Percentiles rank a stretch among this genome's conserved stretches.
phyloP scores from a whole-genome alignment of 2,797 vertebrate genomes.

The Octomys mimax region DNA sequence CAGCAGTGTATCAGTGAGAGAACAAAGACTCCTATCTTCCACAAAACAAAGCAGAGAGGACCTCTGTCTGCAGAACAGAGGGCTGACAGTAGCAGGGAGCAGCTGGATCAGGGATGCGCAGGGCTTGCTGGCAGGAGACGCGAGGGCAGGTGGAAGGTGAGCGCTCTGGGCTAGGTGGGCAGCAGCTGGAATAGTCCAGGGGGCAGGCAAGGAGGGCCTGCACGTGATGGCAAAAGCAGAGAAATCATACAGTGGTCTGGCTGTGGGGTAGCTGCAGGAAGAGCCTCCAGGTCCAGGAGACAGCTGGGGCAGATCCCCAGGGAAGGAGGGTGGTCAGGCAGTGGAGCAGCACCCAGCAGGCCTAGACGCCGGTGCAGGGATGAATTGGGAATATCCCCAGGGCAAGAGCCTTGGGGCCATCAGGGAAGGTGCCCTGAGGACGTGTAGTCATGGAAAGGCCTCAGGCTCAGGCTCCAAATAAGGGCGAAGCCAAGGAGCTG shows the following conservation, averaged over 20 bases:
- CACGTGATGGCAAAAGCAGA: neutral
- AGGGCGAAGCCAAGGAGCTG: accelerated
- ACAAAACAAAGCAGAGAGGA: neutral
- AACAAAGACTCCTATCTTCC: neutral
- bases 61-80: neutral
- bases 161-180: accelerated
- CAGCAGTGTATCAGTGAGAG: neutral
- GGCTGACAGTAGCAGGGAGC: accelerated
- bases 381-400: neutral
- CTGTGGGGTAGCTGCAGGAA: neutral
- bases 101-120: neutral
- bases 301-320: accelerated
- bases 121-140: neutral
- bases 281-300: neutral
- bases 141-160: neutral
- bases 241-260: neutral
- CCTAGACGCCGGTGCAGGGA: accelerated
- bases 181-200: neutral
- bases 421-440: neutral
- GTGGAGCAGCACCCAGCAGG: neutral
- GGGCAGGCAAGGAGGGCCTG: neutral
- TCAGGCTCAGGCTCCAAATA: too few species aligned
- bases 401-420: neutral
- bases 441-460: accelerated
- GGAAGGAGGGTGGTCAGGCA: accelerated